These are phyloP conservation scores for Falcaria lacertinaria DNA, from an alignment of 2,888 invertebrate genomes.

Conservation along the genomic window DNA sequence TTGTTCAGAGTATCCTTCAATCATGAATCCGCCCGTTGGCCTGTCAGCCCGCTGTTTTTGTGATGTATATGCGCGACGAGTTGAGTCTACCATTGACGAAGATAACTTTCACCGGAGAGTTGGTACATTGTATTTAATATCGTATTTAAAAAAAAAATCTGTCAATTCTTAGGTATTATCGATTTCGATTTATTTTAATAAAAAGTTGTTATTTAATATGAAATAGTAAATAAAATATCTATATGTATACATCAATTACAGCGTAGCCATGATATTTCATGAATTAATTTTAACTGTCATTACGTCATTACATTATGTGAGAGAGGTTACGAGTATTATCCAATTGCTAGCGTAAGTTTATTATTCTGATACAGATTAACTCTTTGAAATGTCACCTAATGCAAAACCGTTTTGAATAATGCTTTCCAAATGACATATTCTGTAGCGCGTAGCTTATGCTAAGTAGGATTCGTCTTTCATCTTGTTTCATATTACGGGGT, in stretches of 20 bases:
- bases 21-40: constrained; percentile 40
- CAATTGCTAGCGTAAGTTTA: too few species aligned
- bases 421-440: constrained; percentile 35
- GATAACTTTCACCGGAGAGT: constrained; percentile 3
- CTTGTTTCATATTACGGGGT: constrained; percentile 51
- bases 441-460: constrained; percentile 46
- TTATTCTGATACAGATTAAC: too few species aligned
- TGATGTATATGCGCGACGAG: constrained; percentile 16
- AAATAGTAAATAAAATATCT: too few species aligned
- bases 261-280: too few species aligned
- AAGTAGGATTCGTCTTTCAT: constrained; percentile 56
- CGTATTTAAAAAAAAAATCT: too few species aligned
- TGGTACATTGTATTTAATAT: too few species aligned
- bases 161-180: neutral
- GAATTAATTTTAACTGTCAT: too few species aligned
- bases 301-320: too few species aligned
- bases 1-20: constrained; percentile 14
- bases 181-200: too few species aligned
- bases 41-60: constrained; percentile 33
- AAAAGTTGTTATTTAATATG: too few species aligned
- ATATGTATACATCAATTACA: too few species aligned
- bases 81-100: constrained; percentile 11
- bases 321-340: constrained; percentile 2
- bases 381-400: constrained; percentile 34
- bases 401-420: constrained; percentile 36